phyloP scores from a whole-genome alignment of 1,140 invertebrate genomes.

The Campodea augens region DNA sequence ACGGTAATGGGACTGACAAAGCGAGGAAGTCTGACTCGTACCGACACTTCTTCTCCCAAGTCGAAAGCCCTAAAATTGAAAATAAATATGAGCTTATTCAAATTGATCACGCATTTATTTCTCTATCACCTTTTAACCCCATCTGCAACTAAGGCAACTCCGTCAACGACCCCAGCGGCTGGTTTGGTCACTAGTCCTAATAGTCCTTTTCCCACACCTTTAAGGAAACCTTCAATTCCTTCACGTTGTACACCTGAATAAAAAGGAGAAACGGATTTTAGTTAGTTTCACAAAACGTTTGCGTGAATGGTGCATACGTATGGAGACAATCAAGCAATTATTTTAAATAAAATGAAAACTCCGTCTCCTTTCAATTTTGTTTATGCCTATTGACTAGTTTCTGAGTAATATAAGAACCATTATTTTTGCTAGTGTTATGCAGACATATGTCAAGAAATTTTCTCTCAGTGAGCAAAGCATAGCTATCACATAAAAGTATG shows the following conservation, averaged over 20 bases:
- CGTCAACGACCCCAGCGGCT: constrained; percentile 34
- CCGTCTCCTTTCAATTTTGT: too few relatives aligned
- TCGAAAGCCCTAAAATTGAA: constrained; percentile 36
- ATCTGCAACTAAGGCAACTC: constrained; percentile 42
- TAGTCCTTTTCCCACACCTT: constrained; percentile 39
- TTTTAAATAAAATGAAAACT: too few relatives aligned
- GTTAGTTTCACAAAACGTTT: too few relatives aligned
- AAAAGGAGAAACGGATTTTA: background rate
- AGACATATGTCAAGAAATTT: too few relatives aligned
- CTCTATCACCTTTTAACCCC: constrained; percentile 37
- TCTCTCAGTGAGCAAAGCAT: too few relatives aligned
- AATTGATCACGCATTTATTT: constrained; percentile 1
- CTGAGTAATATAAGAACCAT: too few relatives aligned
- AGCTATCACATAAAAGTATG: too few relatives aligned
- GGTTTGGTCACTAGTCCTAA: constrained; percentile 37
- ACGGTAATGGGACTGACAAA: constrained; percentile 45
- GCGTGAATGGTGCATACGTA: too few relatives aligned
- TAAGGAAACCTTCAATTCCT: constrained; percentile 45
- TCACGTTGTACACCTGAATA: constrained; percentile 38
- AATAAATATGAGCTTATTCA: constrained; percentile 8
- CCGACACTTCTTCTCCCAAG: constrained; percentile 42
- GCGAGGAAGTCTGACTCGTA: constrained; percentile 43
- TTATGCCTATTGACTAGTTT: too few relatives aligned
- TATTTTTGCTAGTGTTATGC: too few relatives aligned
- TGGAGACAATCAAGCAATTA: too few relatives aligned